Base-by-base conservation (phyloP, 1,140 invertebrate genomes). In the Papilio helenus region DNA sequence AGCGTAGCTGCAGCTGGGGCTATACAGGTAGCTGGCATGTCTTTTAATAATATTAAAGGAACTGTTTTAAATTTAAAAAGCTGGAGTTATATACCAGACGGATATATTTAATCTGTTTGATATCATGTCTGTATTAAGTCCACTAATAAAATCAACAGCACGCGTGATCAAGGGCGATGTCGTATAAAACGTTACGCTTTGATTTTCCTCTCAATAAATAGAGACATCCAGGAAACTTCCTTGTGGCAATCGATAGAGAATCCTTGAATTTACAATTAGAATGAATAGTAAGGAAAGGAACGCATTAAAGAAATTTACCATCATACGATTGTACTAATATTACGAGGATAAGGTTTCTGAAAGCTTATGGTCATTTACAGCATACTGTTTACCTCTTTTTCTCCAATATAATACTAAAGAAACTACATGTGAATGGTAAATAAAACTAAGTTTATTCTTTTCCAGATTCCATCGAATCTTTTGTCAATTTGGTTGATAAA, bases 1-100 rank as follows among this genome's bases (percentile, higher is more conserved):
- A 97, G 97, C 86, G 96, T 97, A 3, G 95, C 96, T 8, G 86
- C 87, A 0, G 90, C 91, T 49, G 91, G 85, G 0, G 84, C 83
- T 76, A 90, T 93, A 39, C 91, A 93, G 90, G 92, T 93, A 77
- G 44, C 12, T 12, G 20, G 18, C 34, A 26, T 0, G 7, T 51
- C 12, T 23, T 14, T 9, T 46, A 14, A 4, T 9, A 46, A 46
- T 2, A 16, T 0, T 46, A 46, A 1, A 46, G 44, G 1, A 46
- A 14, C 44, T 46, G 3, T 46, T 46, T 46, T 46, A 14, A 46
- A 46, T 16, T 46, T 46, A 16, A 12, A 46, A 46, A 14, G 44
- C 1, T 46, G 3, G 44, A 46, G 3, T 46, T n/a, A n/a, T n/a
- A n/a, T n/a, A n/a, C n/a, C n/a, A n/a, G n/a, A n/a, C n/a, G n/a